Percentiles rank a stretch among this genome's conserved stretches.
Evolutionary conservation across 2,888 invertebrate species (phyloP).

Genomic region (Dasysyrphus albostriatus): DNA sequence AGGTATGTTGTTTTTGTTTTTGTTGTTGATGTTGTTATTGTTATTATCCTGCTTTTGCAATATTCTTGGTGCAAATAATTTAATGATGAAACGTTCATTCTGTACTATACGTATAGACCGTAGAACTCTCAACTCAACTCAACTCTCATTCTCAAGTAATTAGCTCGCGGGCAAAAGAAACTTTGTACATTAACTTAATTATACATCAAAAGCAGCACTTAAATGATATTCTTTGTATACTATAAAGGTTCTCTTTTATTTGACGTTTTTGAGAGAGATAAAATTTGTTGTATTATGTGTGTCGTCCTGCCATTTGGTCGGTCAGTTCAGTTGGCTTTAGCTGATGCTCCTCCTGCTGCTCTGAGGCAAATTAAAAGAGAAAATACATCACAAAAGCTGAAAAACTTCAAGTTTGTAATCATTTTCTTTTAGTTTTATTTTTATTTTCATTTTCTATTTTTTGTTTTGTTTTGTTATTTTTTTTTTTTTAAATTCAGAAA

Average conservation of each 20-base stretch:
- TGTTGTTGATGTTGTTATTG: neutral
- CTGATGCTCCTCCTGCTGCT: slow-evolving; percentile 15
- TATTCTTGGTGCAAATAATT: slow-evolving; percentile 26
- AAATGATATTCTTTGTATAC: slow-evolving; percentile 48
- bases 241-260: slow-evolving; percentile 42
- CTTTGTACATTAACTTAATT: slow-evolving; percentile 57
- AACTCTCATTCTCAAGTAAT: slow-evolving; percentile 41
- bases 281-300: slow-evolving; percentile 55
- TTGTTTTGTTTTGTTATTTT: neutral
- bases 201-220: slow-evolving; percentile 59
- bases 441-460: slow-evolving; percentile 33
- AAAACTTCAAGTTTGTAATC: slow-evolving; percentile 56
- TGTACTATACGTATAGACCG: neutral
- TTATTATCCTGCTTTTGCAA: slow-evolving; percentile 10
- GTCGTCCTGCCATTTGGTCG: slow-evolving; percentile 26
- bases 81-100: slow-evolving; percentile 12
- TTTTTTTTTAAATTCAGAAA: neutral
- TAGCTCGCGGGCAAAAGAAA: slow-evolving; percentile 40
- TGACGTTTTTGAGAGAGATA: slow-evolving; percentile 60
- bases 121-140: too few relatives aligned
- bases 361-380: slow-evolving; percentile 31
- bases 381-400: slow-evolving; percentile 40
- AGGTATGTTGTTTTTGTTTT: neutral
- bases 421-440: slow-evolving; percentile 41
- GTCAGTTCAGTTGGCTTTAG: neutral